Evolutionary conservation across 2,113 vertebrate species (phyloP), one percentile per base, ranked within the genome.

Genomic region (Pomatostomus ruficeps): DNA sequence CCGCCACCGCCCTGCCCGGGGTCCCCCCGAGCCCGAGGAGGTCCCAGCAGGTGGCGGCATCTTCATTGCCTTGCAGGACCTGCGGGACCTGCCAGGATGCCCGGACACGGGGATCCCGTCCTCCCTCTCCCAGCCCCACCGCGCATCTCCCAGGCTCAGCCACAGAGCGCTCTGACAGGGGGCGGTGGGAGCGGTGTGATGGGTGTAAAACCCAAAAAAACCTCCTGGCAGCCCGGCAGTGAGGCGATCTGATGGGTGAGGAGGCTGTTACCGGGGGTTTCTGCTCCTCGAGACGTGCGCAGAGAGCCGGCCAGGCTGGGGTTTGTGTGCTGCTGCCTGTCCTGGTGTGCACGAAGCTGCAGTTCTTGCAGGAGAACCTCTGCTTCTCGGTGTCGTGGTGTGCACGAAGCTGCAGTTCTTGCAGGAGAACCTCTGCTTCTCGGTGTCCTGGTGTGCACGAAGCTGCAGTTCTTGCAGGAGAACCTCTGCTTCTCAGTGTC

Each of bases 1-100:
- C 36, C 36, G 2, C 2, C 2, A 7, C 57, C 24, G 42, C 14
- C 14, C 16, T 78, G n/a, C 17, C 29, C 1, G 19, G 31, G 48
- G 81, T 71, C 71, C 65, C 33, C 70, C 84, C 45, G 24, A 35
- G 55, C 74, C 14, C 5, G 10, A 31, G 67, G 11, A 80, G 63
- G 54, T 94, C 96, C 95, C 96, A 94, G 29, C 95, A 96, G 95
- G 92, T 96, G 96, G 96, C 96, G 94, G 95, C 95, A 97, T 97
- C 94, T 90, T 83, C 96, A 66, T 88, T 88, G 86, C 14, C 13
- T 1, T 73, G 71, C 67, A 1, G 67, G 76, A 95, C 76, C 75
- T 54, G 86, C 79, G n/a, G n/a, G n/a, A n/a, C n/a, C n/a, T n/a
- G n/a, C 28, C 13, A 35, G 57, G 45, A 49, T 88, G 66, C 82